Percentiles rank a stretch among this genome's conserved stretches.
Conservation (phyloP, 2,113 vertebrate genomes). For the Gobiocypris rarus region DNA sequence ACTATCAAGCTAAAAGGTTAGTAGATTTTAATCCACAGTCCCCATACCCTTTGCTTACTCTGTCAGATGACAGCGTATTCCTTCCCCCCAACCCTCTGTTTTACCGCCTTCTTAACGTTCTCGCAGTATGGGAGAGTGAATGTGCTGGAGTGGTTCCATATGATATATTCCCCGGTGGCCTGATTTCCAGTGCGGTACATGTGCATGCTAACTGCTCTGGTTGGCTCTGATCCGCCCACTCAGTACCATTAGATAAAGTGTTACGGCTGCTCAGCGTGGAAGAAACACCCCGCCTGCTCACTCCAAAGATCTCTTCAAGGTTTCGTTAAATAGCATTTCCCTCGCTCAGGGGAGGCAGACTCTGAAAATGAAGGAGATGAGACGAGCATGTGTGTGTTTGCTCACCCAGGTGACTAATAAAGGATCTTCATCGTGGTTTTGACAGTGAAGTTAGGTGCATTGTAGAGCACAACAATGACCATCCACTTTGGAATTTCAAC, state of each 20-base stretch:
- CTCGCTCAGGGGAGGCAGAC: not conserved
- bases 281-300: conserved; percentile 15
- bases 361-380: not conserved
- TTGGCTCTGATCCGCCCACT: conserved; percentile 55
- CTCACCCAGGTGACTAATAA: conserved; percentile 15
- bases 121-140: not conserved
- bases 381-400: not conserved
- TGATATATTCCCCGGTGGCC: conserved; percentile 55
- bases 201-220: conserved; percentile 45
- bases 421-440: not conserved
- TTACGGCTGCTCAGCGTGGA: conserved; percentile 40
- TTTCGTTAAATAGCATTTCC: conserved; percentile 17
- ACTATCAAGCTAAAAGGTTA: conserved; percentile 26
- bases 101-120: not conserved
- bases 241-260: conserved; percentile 59
- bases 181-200: conserved; percentile 48
- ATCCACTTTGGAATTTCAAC: not conserved
- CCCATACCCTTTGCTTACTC: conserved; percentile 21
- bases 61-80: conserved; percentile 23
- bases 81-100: not conserved
- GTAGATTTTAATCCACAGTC: conserved; percentile 18
- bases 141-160: conserved; percentile 40
- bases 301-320: conserved; percentile 27
- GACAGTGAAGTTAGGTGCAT: not conserved
- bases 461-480: not conserved